Base-by-base conservation (phyloP, 2,888 invertebrate species). In the Ormyrus thymus region DNA sequence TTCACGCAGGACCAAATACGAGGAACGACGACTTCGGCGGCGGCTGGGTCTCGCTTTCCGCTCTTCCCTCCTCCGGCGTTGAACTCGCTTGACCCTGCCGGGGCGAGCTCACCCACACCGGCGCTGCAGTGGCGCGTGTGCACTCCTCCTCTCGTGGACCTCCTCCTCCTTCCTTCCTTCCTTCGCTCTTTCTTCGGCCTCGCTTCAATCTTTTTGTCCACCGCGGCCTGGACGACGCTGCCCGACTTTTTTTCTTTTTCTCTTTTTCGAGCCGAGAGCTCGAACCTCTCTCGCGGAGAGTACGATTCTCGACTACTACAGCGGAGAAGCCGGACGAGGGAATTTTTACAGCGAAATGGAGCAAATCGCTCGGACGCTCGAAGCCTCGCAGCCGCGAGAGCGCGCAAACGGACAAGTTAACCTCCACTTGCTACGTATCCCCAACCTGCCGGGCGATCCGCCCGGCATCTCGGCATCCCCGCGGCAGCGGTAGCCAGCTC, bases 11-110 rank as follows among this genome's bases (percentile, higher is more conserved):
- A 29, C 71, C 79, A 73, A 81, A 80, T 70, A 78, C 76, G 78
- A 80, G 73, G 78, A 81, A 81, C 78, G 64, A 29, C 29, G 29
- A 78, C 76, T 79, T 74, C 70, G 81, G 79, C 59, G 81, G 72
- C 75, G 58, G 56, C 64, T 61, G 7, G 50, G 15, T 13, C 46
- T 50, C 59, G 51, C 64, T 10, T 15, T n/a, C 9, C 45, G 7
- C 11, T 10, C 61, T n/a, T 58, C 51, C 59, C 29, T 75, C 56
- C 69, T 75, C 61, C 51, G 10, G 46, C 29, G 43, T 64, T 76
- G 76, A 76, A 70, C 76, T 76, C 76, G 64, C 64, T 76, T 76
- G 65, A 76, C 76, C 70, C 76, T 75, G 58, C 6, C 11, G 29
- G 11, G 66, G 71, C 51, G 48, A 10, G 58, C 50, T 76, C 76